Conservation (phyloP, 2,888 invertebrate species). For the Lottia gigantea region DNA sequence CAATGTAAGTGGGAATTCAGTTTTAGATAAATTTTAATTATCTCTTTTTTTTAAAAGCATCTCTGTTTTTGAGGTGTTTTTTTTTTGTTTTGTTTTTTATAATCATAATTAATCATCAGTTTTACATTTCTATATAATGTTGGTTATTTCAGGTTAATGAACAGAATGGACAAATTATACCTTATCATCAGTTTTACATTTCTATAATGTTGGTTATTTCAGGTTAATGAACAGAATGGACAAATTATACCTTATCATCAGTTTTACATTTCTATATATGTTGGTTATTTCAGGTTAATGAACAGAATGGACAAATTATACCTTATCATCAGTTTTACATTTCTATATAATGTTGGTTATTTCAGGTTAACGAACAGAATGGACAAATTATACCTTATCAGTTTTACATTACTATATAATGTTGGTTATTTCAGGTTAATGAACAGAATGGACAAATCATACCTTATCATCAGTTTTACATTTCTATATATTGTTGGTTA, state of each 20-base stretch:
- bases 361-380: conserved; percentile 67
- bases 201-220: conserved; percentile 71
- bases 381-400: conserved; percentile 77
- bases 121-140: too few relatives aligned
- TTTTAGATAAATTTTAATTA: too few relatives aligned
- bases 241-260: conserved; percentile 80
- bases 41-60: too few relatives aligned
- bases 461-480: conserved; percentile 86
- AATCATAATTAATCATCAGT: too few relatives aligned
- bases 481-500: conserved; percentile 75
- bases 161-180: conserved; percentile 73
- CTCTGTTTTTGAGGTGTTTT: too few relatives aligned
- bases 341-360: conserved; percentile 72
- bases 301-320: too few relatives aligned
- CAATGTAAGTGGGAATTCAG: conserved; percentile 74
- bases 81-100: too few relatives aligned
- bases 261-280: conserved; percentile 81
- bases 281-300: conserved; percentile 22
- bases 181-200: conserved; percentile 87
- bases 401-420: conserved; percentile 87
- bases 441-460: conserved; percentile 72
- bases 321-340: too few relatives aligned
- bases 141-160: conserved; percentile 42
- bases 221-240: conserved; percentile 68
- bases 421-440: conserved; percentile 36